These are phyloP conservation scores for Ptilorrhoa leucosticta DNA, from an alignment of 2,113 vertebrate genomes.

Conservation along the genomic window DNA sequence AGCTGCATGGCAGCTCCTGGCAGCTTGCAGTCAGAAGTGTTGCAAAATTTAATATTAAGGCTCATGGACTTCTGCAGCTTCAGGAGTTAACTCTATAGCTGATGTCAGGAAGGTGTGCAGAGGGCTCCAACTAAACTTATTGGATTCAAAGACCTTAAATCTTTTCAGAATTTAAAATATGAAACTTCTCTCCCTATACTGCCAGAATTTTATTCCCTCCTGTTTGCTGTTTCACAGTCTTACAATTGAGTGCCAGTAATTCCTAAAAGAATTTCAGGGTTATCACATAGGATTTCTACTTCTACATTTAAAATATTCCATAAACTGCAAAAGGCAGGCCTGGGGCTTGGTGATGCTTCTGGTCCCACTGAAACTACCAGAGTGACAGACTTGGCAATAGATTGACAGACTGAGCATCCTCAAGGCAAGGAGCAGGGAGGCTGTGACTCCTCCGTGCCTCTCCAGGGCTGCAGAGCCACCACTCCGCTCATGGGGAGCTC, in stretches of 20 bases:
- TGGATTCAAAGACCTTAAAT: background rate
- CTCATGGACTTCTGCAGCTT: background rate
- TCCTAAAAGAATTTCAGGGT: background rate
- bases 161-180: background rate
- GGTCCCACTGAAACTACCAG: background rate
- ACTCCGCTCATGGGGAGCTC: background rate
- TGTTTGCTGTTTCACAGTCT: background rate
- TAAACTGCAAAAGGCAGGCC: background rate
- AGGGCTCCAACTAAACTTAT: background rate
- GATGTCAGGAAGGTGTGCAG: background rate
- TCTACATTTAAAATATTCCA: background rate
- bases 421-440: background rate
- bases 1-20: background rate
- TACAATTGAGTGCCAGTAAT: background rate
- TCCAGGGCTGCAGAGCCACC: background rate
- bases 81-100: background rate
- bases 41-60: background rate
- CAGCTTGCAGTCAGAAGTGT: background rate
- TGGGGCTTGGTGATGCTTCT: background rate
- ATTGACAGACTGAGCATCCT: background rate
- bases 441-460: accelerated
- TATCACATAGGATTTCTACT: background rate
- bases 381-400: background rate
- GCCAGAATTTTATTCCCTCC: background rate
- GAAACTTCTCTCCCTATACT: background rate